Base-by-base conservation (phyloP, 2,888 invertebrate genomes). In the Drosophila falleni region DNA sequence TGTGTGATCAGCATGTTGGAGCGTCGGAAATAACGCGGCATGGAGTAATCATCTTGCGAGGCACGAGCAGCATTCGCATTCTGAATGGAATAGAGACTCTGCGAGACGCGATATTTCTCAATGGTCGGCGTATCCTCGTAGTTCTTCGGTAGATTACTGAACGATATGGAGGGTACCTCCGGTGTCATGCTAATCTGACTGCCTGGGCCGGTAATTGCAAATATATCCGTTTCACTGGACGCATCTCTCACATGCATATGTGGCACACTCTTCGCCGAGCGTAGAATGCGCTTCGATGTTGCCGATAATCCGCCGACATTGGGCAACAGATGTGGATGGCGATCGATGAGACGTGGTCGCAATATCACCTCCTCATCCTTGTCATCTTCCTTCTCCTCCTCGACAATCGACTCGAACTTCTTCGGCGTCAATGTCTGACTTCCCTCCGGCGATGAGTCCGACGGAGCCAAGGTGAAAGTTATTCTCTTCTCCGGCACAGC, bases 21-120 rank as follows among this genome's bases (percentile, higher is more conserved):
- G 1, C 93, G 92, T 0, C 95, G 94, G 75, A 94, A 95, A 78
- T 95, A 95, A 65, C 95, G 92, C 0, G 95, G 95, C 95, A 95
- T 95, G 19, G 95, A 94, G 60, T 94, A 94, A 73, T 95, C 95
- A 15, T 87, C 78, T 70, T 94, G 93, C 29, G 93, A 92, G 35
- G 93, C 93, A 55, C 89, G 89, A 0, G 87, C 89, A 13, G 89
- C 89, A 46, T 94, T 94, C 0, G 94, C 93, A 47, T 94, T 93
- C 83, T 94, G 94, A 65, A 94, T 94, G 15, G 92, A 92, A 53
- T 92, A 92, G 5, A 93, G 89, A 73, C 92, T 92, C 60, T 91
- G 90, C 4, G 92, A 91, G 31, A 92, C 93, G 16, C 91, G 90
- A 70, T 93, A 93, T 65, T 92, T 91, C 41, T 92, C 92, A n/a